Conservation (phyloP, 2,113 vertebrate genomes). For the Diadophis punctatus region DNA sequence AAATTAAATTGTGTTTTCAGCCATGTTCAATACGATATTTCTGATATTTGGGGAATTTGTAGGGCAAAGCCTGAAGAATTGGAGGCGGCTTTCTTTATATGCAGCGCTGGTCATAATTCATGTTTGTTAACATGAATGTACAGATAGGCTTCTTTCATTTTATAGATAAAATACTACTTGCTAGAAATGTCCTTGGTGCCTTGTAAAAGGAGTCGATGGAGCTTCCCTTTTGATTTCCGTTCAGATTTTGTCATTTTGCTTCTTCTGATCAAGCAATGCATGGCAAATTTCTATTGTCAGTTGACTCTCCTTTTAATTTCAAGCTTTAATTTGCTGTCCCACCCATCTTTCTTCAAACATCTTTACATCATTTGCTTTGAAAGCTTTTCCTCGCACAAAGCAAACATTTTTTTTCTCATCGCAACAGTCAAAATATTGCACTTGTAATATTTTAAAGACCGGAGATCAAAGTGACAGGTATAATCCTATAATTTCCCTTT, state of each 20-base stretch:
- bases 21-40: background rate
- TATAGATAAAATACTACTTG: background rate
- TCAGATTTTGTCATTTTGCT: constrained; percentile 9
- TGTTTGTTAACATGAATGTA: background rate
- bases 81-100: background rate
- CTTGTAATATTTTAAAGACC: constrained; percentile 2
- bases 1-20: background rate
- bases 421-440: constrained; percentile 12
- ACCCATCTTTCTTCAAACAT: constrained; percentile 31
- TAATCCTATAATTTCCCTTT: constrained; percentile 18
- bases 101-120: background rate
- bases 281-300: constrained; percentile 20
- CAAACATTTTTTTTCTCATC: constrained; percentile 24
- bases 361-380: constrained; percentile 5
- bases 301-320: constrained; percentile 26
- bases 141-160: background rate
- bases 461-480: background rate
- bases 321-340: constrained; percentile 47
- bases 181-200: background rate
- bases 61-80: background rate
- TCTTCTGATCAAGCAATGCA: constrained; percentile 39
- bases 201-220: background rate
- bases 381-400: constrained; percentile 26
- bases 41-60: background rate
- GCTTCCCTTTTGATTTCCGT: constrained; percentile 9